These are phyloP conservation scores for Drosophila nigromelanica DNA, from an alignment of 1,140 invertebrate genomes.

Conservation along the genomic window DNA sequence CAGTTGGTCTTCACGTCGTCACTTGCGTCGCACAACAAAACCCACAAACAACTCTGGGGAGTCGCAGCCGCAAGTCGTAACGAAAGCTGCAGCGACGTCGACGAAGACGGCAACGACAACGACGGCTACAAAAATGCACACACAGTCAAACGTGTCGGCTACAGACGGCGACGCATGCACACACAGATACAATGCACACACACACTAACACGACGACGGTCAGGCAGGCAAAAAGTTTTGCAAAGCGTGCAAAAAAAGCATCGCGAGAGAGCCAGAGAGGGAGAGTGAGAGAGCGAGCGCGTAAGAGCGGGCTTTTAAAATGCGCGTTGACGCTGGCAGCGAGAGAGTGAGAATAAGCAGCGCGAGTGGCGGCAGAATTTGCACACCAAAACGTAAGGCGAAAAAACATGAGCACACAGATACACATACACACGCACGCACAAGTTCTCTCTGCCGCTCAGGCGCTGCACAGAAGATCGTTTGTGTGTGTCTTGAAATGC, in stretches of 20 bases:
- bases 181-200: conserved; percentile 53
- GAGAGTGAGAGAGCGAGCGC: conserved; percentile 22
- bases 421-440: conserved; percentile 22
- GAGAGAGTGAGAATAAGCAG: conserved; percentile 52
- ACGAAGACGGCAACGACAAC: conserved; percentile 28
- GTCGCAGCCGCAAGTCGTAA: conserved; percentile 72
- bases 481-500: conserved; percentile 47
- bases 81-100: conserved; percentile 67
- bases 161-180: conserved; percentile 61
- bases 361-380: conserved; percentile 75
- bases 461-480: conserved; percentile 60
- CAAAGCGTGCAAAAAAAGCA: conserved; percentile 64
- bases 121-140: conserved; percentile 72
- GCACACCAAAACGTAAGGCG: conserved; percentile 71
- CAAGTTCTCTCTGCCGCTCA: conserved; percentile 27
- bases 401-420: conserved; percentile 66
- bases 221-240: conserved; percentile 64
- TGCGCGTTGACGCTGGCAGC: conserved; percentile 33
- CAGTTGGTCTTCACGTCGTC: conserved; percentile 76
- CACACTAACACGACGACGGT: conserved; percentile 28
- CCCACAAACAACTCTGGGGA: conserved; percentile 74
- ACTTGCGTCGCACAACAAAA: conserved; percentile 83
- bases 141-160: conserved; percentile 53
- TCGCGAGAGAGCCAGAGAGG: conserved; percentile 20
- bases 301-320: conserved; percentile 16